Conservation (phyloP, 2,113 vertebrate genomes). For the Notarius lentiginosus region DNA sequence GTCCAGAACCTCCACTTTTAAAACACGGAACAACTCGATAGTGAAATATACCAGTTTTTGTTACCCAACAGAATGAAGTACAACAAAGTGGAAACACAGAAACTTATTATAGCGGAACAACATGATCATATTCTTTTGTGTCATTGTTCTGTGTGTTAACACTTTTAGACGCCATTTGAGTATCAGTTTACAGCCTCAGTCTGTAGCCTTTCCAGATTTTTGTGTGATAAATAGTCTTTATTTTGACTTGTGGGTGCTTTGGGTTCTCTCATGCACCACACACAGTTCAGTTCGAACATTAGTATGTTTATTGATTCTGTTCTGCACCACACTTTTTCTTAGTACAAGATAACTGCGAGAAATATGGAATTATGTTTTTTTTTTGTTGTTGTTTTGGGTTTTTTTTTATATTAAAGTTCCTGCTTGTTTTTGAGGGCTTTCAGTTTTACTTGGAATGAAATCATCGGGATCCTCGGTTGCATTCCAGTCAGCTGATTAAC, state of each 20-base stretch:
- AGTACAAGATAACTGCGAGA: neutral
- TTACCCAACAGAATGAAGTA: neutral
- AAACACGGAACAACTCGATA: neutral
- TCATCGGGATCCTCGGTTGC: neutral
- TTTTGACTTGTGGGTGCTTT: neutral
- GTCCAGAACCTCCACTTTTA: neutral
- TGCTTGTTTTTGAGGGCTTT: neutral
- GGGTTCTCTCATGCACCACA: neutral
- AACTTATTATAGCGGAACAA: neutral
- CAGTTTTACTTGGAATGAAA: neutral
- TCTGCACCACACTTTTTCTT: neutral
- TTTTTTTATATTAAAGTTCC: too few relatives aligned
- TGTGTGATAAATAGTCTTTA: too few relatives aligned
- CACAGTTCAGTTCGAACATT: neutral
- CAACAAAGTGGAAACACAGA: neutral
- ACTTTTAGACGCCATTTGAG: neutral
- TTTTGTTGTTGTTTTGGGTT: too few relatives aligned
- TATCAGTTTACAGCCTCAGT: too few relatives aligned
- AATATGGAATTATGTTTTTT: neutral
- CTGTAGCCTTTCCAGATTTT: too few relatives aligned
- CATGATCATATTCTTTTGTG: neutral
- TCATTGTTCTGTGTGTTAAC: neutral
- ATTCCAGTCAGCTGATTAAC: neutral
- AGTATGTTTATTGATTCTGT: neutral
- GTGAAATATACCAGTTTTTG: neutral